Base-by-base conservation (phyloP, 2,888 invertebrate species). In the Ophion obscuratus region DNA sequence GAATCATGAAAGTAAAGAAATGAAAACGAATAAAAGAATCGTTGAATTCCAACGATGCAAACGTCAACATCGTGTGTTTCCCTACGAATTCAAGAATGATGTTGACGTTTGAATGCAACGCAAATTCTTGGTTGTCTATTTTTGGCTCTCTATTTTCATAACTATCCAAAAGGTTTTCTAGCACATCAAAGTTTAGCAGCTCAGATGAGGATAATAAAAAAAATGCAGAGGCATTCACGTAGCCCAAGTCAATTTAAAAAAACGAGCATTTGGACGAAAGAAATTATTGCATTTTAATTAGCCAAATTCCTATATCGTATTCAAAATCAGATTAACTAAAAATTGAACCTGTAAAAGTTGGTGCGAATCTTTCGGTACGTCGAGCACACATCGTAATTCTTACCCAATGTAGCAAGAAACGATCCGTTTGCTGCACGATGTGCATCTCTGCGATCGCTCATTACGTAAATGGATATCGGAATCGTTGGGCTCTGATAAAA, bases 391-490 rank as follows among this genome's bases (percentile, higher is more conserved):
- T 27, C 20, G 31, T 75, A 20, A 44, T 27, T 24, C 40, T 5
- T 11, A n/a, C 20, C 31, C 44, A 67, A 67, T 81, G 5, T 61
- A 31, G 59, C 5, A 14, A 11, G 20, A 20, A 66, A 64, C 64
- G 6, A 27, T 78, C 36, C 44, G n/a, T 31, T 81, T 31, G n/a
- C n/a, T 20, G 24, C 61, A 67, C 31, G 40, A 85, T 70, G 70
- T 66, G 78, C 78, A 78, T 82, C 61, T 53, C 20, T 20, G 20
- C 44, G 47, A 79, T 82, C 47, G 36, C 57, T 62, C 53, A 74
- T 85, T 85, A 78, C 53, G 74, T 81, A 74, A 81, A 78, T 78
- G 47, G 6, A 31, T 47, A 73, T 68, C 53, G 14, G 27, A 57
- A 53, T 81, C 74, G 47, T 70, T 53, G 10, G 14, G 40, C 61